phyloP scores from a whole-genome alignment of 2,797 vertebrate species.

The Dipus sagitta region DNA sequence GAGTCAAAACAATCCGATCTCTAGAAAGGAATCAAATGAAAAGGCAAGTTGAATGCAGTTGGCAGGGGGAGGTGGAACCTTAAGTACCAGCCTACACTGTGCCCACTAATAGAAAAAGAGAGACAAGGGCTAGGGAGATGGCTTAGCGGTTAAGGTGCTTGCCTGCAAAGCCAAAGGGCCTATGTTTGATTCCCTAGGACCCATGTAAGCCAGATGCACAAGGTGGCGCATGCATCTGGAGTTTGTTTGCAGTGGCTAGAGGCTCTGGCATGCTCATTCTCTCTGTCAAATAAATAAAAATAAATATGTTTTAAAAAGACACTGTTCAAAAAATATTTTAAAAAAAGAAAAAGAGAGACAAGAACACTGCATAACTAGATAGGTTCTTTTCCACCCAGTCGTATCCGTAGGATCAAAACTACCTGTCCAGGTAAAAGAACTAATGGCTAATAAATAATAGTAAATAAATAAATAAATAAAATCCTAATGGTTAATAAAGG shows the following conservation, averaged over 20 bases:
- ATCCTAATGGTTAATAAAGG: no score
- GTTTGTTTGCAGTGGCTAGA: no score
- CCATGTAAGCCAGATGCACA: no score
- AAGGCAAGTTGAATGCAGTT: background rate
- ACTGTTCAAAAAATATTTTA: no score
- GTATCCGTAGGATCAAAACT: constrained; percentile 9
- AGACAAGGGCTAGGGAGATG: background rate
- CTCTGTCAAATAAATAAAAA: no score
- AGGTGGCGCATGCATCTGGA: no score
- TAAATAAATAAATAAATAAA: no score
- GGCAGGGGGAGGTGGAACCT: background rate
- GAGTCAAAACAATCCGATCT: background rate
- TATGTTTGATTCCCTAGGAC: no score
- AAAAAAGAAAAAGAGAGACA: background rate
- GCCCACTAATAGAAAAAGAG: background rate
- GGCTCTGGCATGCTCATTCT: no score
- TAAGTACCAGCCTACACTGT: background rate
- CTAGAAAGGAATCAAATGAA: background rate
- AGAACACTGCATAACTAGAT: background rate
- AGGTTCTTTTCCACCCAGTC: background rate
- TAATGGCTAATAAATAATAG: background rate
- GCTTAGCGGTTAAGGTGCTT: no score
- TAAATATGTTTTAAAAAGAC: no score
- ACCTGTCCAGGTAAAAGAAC: background rate
- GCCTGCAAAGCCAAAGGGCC: no score